phyloP scores from a whole-genome alignment of 2,113 vertebrate species.

The Lates calcarifer region DNA sequence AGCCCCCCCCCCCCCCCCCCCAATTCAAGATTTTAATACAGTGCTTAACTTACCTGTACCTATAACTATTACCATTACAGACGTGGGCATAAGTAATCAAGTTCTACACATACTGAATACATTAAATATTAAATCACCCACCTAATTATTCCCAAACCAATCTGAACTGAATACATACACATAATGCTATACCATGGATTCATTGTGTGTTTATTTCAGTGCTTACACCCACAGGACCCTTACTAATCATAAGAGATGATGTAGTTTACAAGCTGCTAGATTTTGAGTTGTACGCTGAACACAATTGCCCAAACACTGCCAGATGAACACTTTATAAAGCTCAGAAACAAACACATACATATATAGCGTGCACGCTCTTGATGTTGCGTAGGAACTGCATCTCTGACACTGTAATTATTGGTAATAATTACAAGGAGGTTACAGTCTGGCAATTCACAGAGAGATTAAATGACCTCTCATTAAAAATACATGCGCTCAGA shows the following conservation, averaged over 20 bases:
- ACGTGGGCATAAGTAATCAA: conserved; percentile 7
- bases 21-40: too few species aligned
- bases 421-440: conserved; percentile 38
- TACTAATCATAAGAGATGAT: not conserved
- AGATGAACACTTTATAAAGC: not conserved
- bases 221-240: not conserved
- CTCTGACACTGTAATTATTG: conserved; percentile 26
- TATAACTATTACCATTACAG: not conserved
- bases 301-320: not conserved
- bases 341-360: conserved; percentile 9
- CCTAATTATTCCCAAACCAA: conserved; percentile 7
- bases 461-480: conserved; percentile 62
- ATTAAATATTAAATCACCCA: conserved; percentile 27
- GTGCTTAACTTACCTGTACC: not conserved
- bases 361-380: conserved; percentile 1
- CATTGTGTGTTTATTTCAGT: conserved; percentile 2
- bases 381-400: conserved; percentile 26
- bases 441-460: conserved; percentile 41
- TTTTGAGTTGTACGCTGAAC: not conserved
- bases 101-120: conserved; percentile 13
- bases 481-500: conserved; percentile 55
- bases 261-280: not conserved
- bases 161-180: not conserved
- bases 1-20: too few species aligned
- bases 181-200: not conserved